These are phyloP conservation scores for Bergia puertoricense DNA, from an alignment of 92 coral and sea anemone genomes.

Conservation along the genomic window DNA sequence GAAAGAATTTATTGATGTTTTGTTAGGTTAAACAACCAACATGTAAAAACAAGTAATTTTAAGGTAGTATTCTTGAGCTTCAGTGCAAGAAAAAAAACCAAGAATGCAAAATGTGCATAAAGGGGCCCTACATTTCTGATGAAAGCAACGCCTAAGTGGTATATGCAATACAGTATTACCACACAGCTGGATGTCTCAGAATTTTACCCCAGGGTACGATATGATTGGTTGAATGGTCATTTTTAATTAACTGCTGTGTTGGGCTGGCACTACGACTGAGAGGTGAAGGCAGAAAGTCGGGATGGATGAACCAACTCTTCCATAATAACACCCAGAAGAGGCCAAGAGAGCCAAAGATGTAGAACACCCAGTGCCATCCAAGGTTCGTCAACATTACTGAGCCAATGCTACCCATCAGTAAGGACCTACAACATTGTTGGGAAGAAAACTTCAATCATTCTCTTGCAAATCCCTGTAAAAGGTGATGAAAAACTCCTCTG, in stretches of 20 bases:
- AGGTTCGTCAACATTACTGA: slow-evolving; percentile 59
- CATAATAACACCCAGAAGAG: slow-evolving; percentile 61
- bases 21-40: no score
- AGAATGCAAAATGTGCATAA: no score
- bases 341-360: slow-evolving; percentile 63
- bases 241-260: neutral
- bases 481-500: no score
- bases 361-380: slow-evolving; percentile 75
- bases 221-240: neutral
- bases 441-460: no score
- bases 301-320: slow-evolving; percentile 45
- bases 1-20: no score
- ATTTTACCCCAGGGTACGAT: slow-evolving; percentile 63
- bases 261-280: slow-evolving; percentile 23
- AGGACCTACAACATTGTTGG: slow-evolving; percentile 32
- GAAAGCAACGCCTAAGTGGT: no score
- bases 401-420: slow-evolving; percentile 69
- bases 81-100: no score
- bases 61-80: no score
- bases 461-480: no score
- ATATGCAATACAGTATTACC: slow-evolving; percentile 31
- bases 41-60: no score
- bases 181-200: slow-evolving; percentile 56
- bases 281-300: slow-evolving; percentile 15
- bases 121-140: no score